Evolutionary conservation across 2,113 vertebrate genomes (phyloP).

Genomic region (Pollachius pollachius): DNA sequence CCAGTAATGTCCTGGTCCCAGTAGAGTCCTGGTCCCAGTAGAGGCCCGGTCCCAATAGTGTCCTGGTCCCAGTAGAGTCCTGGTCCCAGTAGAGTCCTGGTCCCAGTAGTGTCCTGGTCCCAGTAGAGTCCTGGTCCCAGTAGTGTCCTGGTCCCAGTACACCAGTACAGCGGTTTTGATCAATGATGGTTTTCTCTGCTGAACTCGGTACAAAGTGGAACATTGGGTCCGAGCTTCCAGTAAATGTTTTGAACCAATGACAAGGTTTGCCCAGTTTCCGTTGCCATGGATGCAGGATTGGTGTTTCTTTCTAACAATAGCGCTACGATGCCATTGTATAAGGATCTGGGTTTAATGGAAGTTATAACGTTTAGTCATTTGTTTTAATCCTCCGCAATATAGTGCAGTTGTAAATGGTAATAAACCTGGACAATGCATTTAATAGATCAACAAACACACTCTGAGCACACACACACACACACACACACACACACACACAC

Average conservation of each 20-base stretch:
- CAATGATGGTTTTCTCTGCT: conserved; percentile 30
- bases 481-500: conserved; percentile 1
- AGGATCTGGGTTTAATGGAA: background rate
- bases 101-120: too few species aligned
- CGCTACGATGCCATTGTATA: background rate
- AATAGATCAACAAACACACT: background rate
- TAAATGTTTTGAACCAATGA: conserved; percentile 25
- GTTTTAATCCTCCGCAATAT: background rate
- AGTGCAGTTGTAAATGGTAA: background rate
- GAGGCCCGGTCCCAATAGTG: too few species aligned
- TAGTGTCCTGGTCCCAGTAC: too few species aligned
- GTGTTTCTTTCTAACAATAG: conserved; percentile 4
- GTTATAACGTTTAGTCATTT: conserved; percentile 1
- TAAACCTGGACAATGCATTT: background rate
- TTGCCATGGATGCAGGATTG: background rate
- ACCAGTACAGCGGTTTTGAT: too few species aligned
- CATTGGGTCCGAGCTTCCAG: conserved; percentile 21
- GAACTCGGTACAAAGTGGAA: conserved; percentile 42
- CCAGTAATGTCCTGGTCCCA: too few species aligned
- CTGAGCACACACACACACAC: background rate
- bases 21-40: too few species aligned
- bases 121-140: too few species aligned
- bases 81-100: too few species aligned
- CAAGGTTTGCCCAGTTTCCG: conserved; percentile 1
- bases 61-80: too few species aligned